These are phyloP conservation scores for Dreissena rostriformis DNA, from an alignment of 1,140 invertebrate species.

Conservation along the genomic window DNA sequence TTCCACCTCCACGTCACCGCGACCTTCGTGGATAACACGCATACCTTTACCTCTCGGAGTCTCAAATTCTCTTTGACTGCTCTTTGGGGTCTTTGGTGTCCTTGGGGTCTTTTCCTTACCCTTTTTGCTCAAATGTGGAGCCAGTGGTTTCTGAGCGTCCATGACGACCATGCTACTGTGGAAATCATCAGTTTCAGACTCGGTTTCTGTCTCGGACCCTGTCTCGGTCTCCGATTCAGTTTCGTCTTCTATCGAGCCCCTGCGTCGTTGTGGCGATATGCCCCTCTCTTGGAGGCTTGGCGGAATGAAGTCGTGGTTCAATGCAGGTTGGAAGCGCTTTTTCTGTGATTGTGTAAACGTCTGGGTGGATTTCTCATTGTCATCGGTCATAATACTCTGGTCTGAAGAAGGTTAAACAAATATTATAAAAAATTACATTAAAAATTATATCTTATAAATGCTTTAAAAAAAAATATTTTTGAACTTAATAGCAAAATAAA, in stretches of 20 bases:
- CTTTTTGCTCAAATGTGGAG: constrained; percentile 12
- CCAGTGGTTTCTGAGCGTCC: constrained; percentile 56
- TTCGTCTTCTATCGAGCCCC: constrained; percentile 35
- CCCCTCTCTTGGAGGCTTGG: constrained; percentile 44
- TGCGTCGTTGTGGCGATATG: constrained; percentile 10
- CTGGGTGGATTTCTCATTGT: constrained; percentile 63
- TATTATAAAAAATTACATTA: neutral
- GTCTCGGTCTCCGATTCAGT: constrained; percentile 60
- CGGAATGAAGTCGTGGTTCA: constrained; percentile 43
- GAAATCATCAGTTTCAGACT: constrained; percentile 49
- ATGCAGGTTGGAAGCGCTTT: constrained; percentile 29
- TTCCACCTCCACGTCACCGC: constrained; percentile 50
- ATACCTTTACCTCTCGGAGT: constrained; percentile 36
- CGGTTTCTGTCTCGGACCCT: constrained; percentile 59
- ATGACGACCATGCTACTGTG: constrained; percentile 59
- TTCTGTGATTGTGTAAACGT: constrained; percentile 34
- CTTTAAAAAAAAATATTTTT: no score
- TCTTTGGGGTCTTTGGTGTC: constrained; percentile 43
- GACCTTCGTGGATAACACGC: constrained; percentile 37
- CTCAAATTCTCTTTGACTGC: constrained; percentile 25
- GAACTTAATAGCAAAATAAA: no score
- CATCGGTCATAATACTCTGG: constrained; percentile 64
- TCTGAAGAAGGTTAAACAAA: constrained; percentile 45
- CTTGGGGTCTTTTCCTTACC: constrained; percentile 45
- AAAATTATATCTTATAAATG: no score